Evolutionary conservation across 2,797 vertebrate genomes (phyloP), one percentile per base, ranked within the genome.

Genomic region (Tarsius wallacei): DNA sequence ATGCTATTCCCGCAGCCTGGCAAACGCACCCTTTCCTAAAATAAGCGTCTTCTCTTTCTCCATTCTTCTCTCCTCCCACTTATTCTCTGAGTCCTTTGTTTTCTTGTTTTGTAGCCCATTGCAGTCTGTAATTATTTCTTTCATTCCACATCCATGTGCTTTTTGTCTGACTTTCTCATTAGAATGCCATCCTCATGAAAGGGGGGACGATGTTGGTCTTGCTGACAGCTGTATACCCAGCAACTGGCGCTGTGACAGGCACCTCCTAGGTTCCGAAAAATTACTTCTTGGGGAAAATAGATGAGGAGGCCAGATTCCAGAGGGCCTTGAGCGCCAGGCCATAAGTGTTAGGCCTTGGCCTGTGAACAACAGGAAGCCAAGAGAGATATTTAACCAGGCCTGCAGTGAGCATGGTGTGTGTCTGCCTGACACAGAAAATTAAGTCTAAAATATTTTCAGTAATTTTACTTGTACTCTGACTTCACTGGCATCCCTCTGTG

Each of bases 391-490:
- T 95, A 94, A 93, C 81, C 93, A 94, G 93, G 84, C 87, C 77
- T 42, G 9, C 63, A 15, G 31, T 10, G 86, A 96, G 86, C 55
- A 0, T 70, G 71, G 19, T 12, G 28, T 24, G 63, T 57, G 96
- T 77, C 57, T 14, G 81, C 91, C 81, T 96, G 71, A 66, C 88
- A 78, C 93, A 98, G 92, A 59, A 97, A 98, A 97, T 96, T 86
- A 98, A 97, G 97, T 95, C 83, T 87, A 77, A 98, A 98, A 94
- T 96, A 95, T 53, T 98, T 96, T 93, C 90, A 84, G 97, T 87
- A 93, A 95, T 97, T 98, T 98, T 76, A 93, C 90, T 97, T 94
- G 24, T 93, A 96, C 90, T 64, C 26, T 77, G 55, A 68, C 83
- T 98, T 63, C 96, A 16, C 96, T 96, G 97, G 91, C 91, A 70